These are phyloP conservation scores for Lasius fuliginosus DNA, from an alignment of 2,888 invertebrate species.

Conservation along the genomic window DNA sequence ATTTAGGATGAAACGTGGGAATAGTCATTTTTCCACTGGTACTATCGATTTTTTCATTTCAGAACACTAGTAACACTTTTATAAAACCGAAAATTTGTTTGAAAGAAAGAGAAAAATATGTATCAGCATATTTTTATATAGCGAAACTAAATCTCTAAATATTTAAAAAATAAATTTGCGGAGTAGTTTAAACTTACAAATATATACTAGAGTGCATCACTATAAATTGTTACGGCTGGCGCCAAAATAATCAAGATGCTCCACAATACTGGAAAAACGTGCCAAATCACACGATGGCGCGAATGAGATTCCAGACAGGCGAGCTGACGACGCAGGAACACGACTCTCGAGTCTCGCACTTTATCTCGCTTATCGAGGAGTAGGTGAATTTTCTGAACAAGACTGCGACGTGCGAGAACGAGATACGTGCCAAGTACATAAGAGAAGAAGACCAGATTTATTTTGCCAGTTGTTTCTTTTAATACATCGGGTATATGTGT, in stretches of 20 bases:
- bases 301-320: conserved; percentile 57
- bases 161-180: conserved; percentile 1
- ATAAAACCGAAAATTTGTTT: not conserved
- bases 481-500: not conserved
- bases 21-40: conserved; percentile 12
- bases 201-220: not conserved
- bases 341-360: conserved; percentile 65
- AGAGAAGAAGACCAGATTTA: conserved; percentile 53
- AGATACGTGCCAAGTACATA: conserved; percentile 53
- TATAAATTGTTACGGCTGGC: not conserved
- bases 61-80: conserved; percentile 9
- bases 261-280: conserved; percentile 71
- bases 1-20: conserved; percentile 44
- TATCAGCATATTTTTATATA: conserved; percentile 1
- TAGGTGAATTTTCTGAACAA: conserved; percentile 68
- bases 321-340: conserved; percentile 62
- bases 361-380: conserved; percentile 66
- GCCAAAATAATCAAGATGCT: conserved; percentile 35
- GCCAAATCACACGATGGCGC: conserved; percentile 74
- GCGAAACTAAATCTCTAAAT: not conserved
- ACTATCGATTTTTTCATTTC: conserved; percentile 11
- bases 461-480: not conserved
- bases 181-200: not conserved
- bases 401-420: conserved; percentile 36
- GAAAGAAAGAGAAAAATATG: not conserved